Base-by-base conservation (phyloP, 1,140 invertebrate genomes). In the Theocolax elegans region DNA sequence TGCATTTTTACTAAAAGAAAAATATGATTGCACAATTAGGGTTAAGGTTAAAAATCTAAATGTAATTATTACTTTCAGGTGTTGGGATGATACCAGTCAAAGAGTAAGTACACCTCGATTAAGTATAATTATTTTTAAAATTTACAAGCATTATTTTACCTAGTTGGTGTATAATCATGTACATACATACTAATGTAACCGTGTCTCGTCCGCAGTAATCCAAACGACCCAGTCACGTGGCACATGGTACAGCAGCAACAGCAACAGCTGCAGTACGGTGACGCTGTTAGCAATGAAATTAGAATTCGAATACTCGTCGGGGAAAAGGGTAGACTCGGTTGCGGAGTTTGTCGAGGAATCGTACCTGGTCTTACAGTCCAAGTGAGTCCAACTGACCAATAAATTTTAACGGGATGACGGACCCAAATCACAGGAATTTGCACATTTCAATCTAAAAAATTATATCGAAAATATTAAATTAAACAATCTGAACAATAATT, bases 61-160 rank as follows among this genome's bases (percentile, higher is more conserved):
- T 17, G 12, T 25, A 60, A 27, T 12, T 6, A n/a, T 81, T 86
- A 76, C 82, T 89, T 90, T 74, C 87, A 92, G 91, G 92, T 87
- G 92, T 95, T 71, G 94, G 94, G 68, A 95, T 96, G 93, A 89
- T 97, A 77, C 94, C 94, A 46, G 89, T 94, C 1, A 94, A 94
- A 90, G 93, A 95, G 94, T 95, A 89, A 94, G 93, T 93, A n/a
- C n/a, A n/a, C n/a, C n/a, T n/a, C n/a, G n/a, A n/a, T n/a, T n/a
- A n/a, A 80, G n/a, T n/a, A n/a, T n/a, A n/a, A n/a, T n/a, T n/a
- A n/a, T n/a, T n/a, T n/a, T n/a, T n/a, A n/a, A n/a, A n/a, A n/a
- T n/a, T n/a, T n/a, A n/a, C n/a, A n/a, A n/a, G n/a, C n/a, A n/a
- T n/a, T n/a, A n/a, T n/a, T n/a, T n/a, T n/a, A n/a, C n/a, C n/a